Base-by-base conservation (phyloP, 2,113 vertebrate species). In the Nannospalax galili region DNA sequence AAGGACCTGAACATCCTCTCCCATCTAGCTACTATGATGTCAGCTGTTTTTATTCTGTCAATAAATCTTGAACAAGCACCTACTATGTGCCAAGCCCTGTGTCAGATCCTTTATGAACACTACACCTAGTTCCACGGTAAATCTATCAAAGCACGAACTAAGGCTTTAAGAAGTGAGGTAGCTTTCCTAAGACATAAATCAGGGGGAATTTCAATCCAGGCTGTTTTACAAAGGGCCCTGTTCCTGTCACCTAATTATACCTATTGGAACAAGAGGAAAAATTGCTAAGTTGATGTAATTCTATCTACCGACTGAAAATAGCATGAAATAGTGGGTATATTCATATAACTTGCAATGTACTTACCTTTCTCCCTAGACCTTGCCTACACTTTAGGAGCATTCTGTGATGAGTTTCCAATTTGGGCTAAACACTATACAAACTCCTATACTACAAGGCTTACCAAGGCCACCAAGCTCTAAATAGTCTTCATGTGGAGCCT, bases 201-300 rank as follows among this genome's bases (percentile, higher is more conserved):
- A 88, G 84, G 17, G 2, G 80, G 56, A 72, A 72, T 84, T 89
- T 96, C 88, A 67, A 72, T 92, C 60, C 92, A 5, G 5, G 92
- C 56, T 78, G 6, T 42, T 19, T n/a, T 26, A 88, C 56, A 82
- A 11, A 5, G 32, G 37, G 24, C 15, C 60, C 77, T 84, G 24
- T 32, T 94, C n/a, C 48, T 82, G 52, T 84, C 24, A 91, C 16
- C 20, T 87, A 86, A 90, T 56, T 86, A 73, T 32, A 26, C 52
- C 69, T 79, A 40, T 0, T 90, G 74, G 32, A 58, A 96, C 5
- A 84, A 75, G 24, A 92, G 37, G 48, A 94, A 96, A 92, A 79
- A 81, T 56, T 17, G 65, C 26, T 72, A 84, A 77, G 70, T 69
- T 42, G 48, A 26, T 60, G 20, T 80, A 93, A 84, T 45, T 81